These are phyloP conservation scores for Gonatopus flavifemur DNA, from an alignment of 1,140 invertebrate genomes.

Conservation along the genomic window DNA sequence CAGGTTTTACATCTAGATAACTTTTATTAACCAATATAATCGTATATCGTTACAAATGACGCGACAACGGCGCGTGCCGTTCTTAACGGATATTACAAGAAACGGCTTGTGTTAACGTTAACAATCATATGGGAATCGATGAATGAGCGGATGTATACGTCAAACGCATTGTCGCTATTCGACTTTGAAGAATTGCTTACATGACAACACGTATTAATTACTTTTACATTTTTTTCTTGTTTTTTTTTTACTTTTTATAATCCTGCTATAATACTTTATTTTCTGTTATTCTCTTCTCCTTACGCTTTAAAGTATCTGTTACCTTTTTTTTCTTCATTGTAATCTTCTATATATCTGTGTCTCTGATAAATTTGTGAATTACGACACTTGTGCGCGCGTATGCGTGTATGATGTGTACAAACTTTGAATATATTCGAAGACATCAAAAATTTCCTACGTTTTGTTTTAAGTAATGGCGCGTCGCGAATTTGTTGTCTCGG, in stretches of 20 bases:
- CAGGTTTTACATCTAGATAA: conserved; percentile 56
- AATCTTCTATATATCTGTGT: conserved; percentile 32
- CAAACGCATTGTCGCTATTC: conserved; percentile 50
- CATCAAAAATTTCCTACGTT: conserved; percentile 59
- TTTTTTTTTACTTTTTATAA: conserved; percentile 9
- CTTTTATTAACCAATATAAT: conserved; percentile 61
- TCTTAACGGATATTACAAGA: conserved; percentile 55
- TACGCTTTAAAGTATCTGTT: background rate
- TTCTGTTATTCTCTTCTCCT: conserved; percentile 8
- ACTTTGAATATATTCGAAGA: conserved; percentile 59
- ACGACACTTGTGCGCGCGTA: conserved; percentile 53
- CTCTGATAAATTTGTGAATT: conserved; percentile 46
- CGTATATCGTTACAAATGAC: conserved; percentile 57
- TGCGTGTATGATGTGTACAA: conserved; percentile 49
- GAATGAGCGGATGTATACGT: conserved; percentile 51
- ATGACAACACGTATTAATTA: conserved; percentile 54
- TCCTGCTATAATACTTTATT: conserved; percentile 4
- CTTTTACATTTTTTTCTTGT: conserved; percentile 33
- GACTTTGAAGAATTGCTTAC: conserved; percentile 55
- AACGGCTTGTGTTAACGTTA: conserved; percentile 53
- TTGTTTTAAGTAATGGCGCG: conserved; percentile 52
- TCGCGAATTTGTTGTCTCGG: conserved; percentile 44
- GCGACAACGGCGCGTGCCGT: conserved; percentile 40
- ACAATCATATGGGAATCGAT: conserved; percentile 51
- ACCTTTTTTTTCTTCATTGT: conserved; percentile 10